Conservation (phyloP, 2,797 vertebrate species). For the Schizopygopsis malacanthus region DNA sequence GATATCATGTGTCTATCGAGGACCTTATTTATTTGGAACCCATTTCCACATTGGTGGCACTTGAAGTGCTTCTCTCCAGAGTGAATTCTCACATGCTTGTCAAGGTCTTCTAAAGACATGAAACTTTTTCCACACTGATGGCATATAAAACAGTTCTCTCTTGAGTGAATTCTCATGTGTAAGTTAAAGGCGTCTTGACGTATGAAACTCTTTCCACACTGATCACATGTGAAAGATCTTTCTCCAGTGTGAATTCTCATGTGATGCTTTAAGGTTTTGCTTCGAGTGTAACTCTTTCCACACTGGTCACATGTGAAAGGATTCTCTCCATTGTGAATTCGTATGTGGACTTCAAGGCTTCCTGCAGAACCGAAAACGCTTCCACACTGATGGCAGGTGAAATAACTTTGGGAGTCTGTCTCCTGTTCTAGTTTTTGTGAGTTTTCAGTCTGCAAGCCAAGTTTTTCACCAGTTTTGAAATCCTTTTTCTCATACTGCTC, state of each 20-base stretch:
- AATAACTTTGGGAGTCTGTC: background rate
- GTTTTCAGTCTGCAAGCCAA: background rate
- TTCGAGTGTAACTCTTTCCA: slow-evolving; percentile 16
- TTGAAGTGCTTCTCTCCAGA: background rate
- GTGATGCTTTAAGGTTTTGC: slow-evolving; percentile 15
- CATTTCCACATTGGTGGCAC: background rate
- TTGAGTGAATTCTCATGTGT: background rate
- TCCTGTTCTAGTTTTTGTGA: background rate
- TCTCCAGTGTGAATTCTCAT: slow-evolving; percentile 9
- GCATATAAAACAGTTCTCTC: background rate
- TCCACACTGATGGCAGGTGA: background rate
- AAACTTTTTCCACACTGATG: background rate
- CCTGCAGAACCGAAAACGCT: background rate
- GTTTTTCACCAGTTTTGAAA: background rate
- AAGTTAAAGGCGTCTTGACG: background rate
- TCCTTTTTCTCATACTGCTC: background rate
- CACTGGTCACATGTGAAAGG: background rate
- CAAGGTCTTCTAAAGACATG: background rate
- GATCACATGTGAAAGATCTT: background rate
- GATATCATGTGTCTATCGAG: background rate
- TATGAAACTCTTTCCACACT: slow-evolving; percentile 6
- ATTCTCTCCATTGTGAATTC: background rate
- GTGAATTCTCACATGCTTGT: background rate
- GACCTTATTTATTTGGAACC: background rate
- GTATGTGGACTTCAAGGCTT: slow-evolving; percentile 1